These are phyloP conservation scores for Herminia tarsipennalis DNA, from an alignment of 2,888 invertebrate species.

Conservation along the genomic window DNA sequence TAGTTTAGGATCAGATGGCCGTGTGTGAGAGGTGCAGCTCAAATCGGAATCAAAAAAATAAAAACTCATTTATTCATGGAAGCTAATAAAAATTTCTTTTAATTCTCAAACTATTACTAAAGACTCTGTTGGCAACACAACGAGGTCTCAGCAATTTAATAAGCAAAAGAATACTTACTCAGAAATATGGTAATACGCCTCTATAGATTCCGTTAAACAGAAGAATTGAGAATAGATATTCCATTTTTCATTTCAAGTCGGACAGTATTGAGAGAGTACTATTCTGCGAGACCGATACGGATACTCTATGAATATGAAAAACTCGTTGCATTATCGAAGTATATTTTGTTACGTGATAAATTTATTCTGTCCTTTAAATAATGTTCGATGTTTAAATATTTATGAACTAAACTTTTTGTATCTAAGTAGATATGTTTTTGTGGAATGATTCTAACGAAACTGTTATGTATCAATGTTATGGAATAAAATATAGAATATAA, in stretches of 20 bases:
- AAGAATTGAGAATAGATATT: slow-evolving; percentile 21
- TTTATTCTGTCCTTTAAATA: slow-evolving; percentile 24
- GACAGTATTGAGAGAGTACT: slow-evolving; percentile 18
- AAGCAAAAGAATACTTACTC: slow-evolving; percentile 10
- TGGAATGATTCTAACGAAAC: too few relatives aligned
- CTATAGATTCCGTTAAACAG: slow-evolving; percentile 20
- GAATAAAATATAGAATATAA: too few relatives aligned
- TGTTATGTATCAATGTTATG: too few relatives aligned
- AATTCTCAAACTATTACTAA: too few relatives aligned
- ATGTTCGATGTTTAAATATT: slow-evolving; percentile 19
- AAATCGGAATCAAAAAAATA: too few relatives aligned
- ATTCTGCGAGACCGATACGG: slow-evolving; percentile 4
- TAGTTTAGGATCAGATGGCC: too few relatives aligned
- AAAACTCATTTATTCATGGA: too few relatives aligned
- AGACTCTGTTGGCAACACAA: too few relatives aligned
- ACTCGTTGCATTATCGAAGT: slow-evolving; percentile 45
- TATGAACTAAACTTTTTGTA: too few relatives aligned
- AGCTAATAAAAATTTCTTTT: too few relatives aligned
- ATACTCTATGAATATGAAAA: slow-evolving; percentile 46
- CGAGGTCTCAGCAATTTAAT: slow-evolving; percentile 28
- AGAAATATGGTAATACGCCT: slow-evolving; percentile 37
- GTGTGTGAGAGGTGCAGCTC: too few relatives aligned
- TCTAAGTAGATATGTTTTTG: too few relatives aligned
- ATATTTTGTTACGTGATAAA: slow-evolving; percentile 20
- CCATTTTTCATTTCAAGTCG: slow-evolving; percentile 23